Percentiles rank a stretch among this genome's conserved stretches.
phyloP scores from a whole-genome alignment of 2,888 invertebrate species.

The Apotomis turbidana region DNA sequence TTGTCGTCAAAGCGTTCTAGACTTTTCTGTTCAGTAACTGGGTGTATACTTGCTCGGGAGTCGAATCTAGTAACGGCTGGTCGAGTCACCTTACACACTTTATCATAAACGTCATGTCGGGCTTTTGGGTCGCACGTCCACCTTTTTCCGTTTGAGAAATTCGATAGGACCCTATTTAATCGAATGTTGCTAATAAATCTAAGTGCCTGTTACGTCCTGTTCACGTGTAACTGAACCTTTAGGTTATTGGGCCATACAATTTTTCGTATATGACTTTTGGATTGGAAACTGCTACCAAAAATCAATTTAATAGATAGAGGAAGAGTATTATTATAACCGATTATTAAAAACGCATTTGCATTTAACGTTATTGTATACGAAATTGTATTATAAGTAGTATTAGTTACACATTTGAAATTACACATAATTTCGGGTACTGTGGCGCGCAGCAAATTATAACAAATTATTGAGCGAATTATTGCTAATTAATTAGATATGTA shows the following conservation, averaged over 20 bases:
- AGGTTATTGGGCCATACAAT: background rate
- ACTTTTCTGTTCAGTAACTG: background rate
- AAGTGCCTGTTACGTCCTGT: conserved; percentile 29
- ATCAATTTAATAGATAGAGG: no score
- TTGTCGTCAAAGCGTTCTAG: background rate
- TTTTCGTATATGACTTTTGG: no score
- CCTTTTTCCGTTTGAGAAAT: conserved; percentile 39
- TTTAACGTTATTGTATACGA: no score
- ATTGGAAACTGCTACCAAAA: no score
- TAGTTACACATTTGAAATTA: no score
- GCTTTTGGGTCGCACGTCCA: conserved; percentile 27
- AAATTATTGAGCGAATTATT: no score
- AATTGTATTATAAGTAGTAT: no score
- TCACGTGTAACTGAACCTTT: conserved; percentile 13
- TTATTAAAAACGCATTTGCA: no score
- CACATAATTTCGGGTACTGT: no score
- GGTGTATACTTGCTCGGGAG: background rate
- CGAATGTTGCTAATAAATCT: conserved; percentile 39
- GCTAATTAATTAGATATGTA: no score
- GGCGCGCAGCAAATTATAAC: no score
- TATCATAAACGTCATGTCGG: conserved; percentile 39
- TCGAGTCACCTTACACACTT: conserved; percentile 40
- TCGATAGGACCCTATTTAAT: conserved; percentile 36
- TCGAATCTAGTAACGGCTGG: conserved; percentile 9
- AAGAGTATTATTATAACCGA: no score